Conservation (phyloP, 2,113 vertebrate genomes). For the Cebidichthys violaceus region DNA sequence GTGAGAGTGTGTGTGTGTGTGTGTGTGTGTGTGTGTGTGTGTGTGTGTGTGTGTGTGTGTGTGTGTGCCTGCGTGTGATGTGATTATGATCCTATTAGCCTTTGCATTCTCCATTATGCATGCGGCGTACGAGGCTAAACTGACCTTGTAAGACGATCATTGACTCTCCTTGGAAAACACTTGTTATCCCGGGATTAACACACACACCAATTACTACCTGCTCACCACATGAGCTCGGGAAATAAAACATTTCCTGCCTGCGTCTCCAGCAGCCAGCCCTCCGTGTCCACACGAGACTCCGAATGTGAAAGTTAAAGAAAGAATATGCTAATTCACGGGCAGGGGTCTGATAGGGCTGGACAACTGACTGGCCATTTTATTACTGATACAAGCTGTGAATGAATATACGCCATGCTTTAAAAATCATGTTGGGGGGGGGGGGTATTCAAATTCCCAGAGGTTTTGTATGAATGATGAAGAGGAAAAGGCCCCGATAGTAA, state of each 20-base stretch:
- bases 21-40: conserved; percentile 47
- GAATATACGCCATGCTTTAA: background rate
- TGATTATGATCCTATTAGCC: conserved; percentile 79
- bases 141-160: conserved; percentile 82
- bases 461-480: conserved; percentile 5
- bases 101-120: conserved; percentile 76
- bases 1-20: conserved; percentile 35
- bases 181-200: conserved; percentile 82
- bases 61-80: conserved; percentile 54
- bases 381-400: conserved; percentile 5
- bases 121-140: conserved; percentile 72
- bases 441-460: background rate
- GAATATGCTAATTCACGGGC: background rate
- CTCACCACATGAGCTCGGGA: conserved; percentile 61
- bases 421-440: background rate
- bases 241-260: conserved; percentile 56
- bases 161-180: conserved; percentile 80
- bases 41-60: conserved; percentile 41
- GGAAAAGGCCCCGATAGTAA: background rate
- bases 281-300: background rate
- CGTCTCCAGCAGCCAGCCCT: conserved; percentile 30
- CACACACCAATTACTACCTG: conserved; percentile 78
- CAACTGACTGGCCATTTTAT: background rate
- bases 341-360: background rate
- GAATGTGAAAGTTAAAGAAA: background rate